Evolutionary conservation across 1,140 invertebrate species (phyloP).

Genomic region (Euura lappo): DNA sequence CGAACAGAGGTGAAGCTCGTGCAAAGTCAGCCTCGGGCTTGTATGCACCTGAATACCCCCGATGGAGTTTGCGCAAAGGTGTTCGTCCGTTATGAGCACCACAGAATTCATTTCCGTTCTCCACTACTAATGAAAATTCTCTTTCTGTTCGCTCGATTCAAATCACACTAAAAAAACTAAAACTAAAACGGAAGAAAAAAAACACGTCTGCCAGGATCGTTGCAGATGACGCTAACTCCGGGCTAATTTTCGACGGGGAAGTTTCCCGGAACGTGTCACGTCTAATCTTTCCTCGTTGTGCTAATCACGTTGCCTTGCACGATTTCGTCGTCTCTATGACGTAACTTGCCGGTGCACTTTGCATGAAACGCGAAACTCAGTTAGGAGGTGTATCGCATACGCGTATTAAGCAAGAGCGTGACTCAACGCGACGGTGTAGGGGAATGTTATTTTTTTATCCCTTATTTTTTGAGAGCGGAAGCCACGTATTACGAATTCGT

Average conservation of each 20-base stretch:
- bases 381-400: too few relatives aligned
- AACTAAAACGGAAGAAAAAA: too few relatives aligned
- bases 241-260: not conserved
- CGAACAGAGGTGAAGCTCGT: not conserved
- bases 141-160: not conserved
- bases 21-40: not conserved
- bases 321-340: not conserved
- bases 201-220: not conserved
- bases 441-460: too few relatives aligned
- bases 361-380: too few relatives aligned
- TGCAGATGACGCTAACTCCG: not conserved
- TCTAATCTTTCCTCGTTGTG: not conserved
- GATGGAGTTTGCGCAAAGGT: not conserved
- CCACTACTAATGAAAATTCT: not conserved
- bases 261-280: not conserved
- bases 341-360: not conserved
- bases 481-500: not conserved
- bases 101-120: not conserved
- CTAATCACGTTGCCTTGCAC: not conserved
- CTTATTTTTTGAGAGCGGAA: too few relatives aligned
- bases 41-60: not conserved
- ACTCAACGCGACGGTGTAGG: too few relatives aligned
- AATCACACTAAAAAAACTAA: not conserved
- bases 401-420: too few relatives aligned
- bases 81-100: slow-evolving; percentile 1